Evolutionary conservation across 2,888 invertebrate species (phyloP), one percentile per base, ranked within the genome.

Genomic region (Chorisops tibialis): DNA sequence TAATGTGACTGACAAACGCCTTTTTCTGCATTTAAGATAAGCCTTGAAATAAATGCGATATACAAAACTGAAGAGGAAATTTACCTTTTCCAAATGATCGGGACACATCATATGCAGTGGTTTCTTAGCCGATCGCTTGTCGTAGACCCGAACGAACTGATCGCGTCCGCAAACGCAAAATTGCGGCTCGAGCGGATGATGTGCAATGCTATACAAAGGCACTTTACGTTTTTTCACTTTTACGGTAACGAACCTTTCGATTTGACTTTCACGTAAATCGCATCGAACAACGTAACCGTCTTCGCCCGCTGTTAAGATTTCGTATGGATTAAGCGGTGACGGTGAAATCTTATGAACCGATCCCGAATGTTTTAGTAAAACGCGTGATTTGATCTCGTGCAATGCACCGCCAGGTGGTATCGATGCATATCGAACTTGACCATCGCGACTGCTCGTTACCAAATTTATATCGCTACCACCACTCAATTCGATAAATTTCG

Each of bases 371-470:
- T 87, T 84, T 24, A 86, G 86, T 22, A 91, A 79, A 69, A 86
- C 81, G 71, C 65, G 68, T 1, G 75, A 71, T 4, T 67, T 67
- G 14, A 68, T 62, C 19, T 67, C 69, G 30, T 6, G n/a, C n/a
- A 75, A 54, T 68, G 82, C 76, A 7, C 67, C 67, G 38, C 83
- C 86, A 1, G 82, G 79, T 4, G 82, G 82, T 16, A 86, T 80
- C 68, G 84, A 82, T 2, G 85, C 77, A 38, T 85, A 79, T 0
- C 86, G 82, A 5, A 87, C 90, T 79, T 93, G 91, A 6, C 95
- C 95, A 79, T 96, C 96, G 60, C 93, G 83, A 1, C 92, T 91
- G 75, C 93, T 90, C 0, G 93, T 91, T 37, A 91, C 91, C 41
- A 96, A 88, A 73, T 92, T 89, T 63, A 89, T 81, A 14, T 54